Percentiles rank a stretch among this genome's conserved stretches.
phyloP scores from a whole-genome alignment of 2,113 vertebrate species.

The Miniopterus natalensis region DNA sequence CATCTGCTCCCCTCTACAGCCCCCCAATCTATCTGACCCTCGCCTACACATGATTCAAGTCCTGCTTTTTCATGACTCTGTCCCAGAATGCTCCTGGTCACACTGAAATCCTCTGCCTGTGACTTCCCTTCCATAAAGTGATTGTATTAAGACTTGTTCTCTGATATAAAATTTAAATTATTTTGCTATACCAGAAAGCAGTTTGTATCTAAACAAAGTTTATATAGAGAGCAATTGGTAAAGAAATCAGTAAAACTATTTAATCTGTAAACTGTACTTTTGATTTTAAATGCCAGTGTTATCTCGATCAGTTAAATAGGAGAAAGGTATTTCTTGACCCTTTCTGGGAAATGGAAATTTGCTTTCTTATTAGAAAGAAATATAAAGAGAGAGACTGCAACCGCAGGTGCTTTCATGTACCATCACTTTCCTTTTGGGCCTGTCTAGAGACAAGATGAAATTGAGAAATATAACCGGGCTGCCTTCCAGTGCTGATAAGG shows the following conservation, averaged over 20 bases:
- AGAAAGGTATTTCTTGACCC: neutral
- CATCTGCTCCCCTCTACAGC: neutral
- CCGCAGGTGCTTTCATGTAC: neutral
- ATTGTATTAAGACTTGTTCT: neutral
- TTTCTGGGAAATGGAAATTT: neutral
- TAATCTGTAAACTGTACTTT: neutral
- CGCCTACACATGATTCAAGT: neutral
- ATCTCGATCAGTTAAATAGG: neutral
- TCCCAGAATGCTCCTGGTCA: conserved; percentile 6
- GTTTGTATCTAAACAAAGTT: neutral
- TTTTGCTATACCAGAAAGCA: conserved; percentile 18
- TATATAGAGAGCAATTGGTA: neutral
- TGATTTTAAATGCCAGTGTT: too few relatives aligned
- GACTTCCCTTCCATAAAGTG: neutral
- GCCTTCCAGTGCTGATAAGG: neutral
- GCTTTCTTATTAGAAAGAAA: neutral
- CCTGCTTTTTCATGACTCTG: neutral
- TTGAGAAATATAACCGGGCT: neutral
- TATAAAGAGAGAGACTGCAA: neutral
- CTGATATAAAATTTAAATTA: conserved; percentile 18
- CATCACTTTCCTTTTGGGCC: neutral
- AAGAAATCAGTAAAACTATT: conserved; percentile 1
- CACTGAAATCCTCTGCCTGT: neutral
- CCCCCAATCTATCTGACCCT: neutral
- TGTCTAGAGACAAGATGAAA: neutral